A percentile compares a stretch with the other conserved stretches of the same genome.
These are phyloP conservation scores for Acanthochromis polyacanthus DNA, from an alignment of 2,113 vertebrate genomes.

Conservation along the genomic window DNA sequence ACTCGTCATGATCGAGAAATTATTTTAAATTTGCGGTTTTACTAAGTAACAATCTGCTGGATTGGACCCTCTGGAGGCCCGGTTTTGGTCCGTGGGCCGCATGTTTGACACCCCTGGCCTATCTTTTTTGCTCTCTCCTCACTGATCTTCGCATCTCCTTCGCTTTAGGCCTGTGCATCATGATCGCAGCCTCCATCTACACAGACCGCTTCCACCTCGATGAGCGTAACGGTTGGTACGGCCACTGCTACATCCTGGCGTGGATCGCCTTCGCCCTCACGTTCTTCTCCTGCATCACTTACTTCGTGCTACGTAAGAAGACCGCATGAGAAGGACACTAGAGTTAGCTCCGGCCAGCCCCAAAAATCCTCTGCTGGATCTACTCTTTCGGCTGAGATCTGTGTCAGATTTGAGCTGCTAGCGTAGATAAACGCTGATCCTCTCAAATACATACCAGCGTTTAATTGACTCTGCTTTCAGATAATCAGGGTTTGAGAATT, in stretches of 20 bases:
- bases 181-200: conserved; percentile 96
- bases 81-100: no score
- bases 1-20: no score
- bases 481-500: not conserved
- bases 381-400: conserved; percentile 49
- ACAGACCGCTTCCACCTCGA: conserved; percentile 88
- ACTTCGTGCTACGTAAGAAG: conserved; percentile 96
- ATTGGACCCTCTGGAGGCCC: no score
- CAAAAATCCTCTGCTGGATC: conserved; percentile 26
- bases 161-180: conserved; percentile 91
- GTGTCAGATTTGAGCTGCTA: conserved; percentile 51
- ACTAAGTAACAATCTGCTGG: no score
- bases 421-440: conserved; percentile 20
- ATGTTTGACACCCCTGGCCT: no score
- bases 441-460: conserved; percentile 29
- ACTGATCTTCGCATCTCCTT: not conserved
- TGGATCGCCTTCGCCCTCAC: conserved; percentile 94
- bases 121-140: not conserved
- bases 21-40: no score
- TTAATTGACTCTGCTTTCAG: conserved; percentile 37
- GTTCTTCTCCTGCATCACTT: conserved; percentile 92
- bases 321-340: conserved; percentile 66
- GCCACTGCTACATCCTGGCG: conserved; percentile 92
- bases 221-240: conserved; percentile 77
- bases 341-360: conserved; percentile 33